A percentile compares a stretch with the other conserved stretches of the same genome.
Evolutionary conservation across 2,113 vertebrate species (phyloP).

Genomic region (Kryptolebias marmoratus): DNA sequence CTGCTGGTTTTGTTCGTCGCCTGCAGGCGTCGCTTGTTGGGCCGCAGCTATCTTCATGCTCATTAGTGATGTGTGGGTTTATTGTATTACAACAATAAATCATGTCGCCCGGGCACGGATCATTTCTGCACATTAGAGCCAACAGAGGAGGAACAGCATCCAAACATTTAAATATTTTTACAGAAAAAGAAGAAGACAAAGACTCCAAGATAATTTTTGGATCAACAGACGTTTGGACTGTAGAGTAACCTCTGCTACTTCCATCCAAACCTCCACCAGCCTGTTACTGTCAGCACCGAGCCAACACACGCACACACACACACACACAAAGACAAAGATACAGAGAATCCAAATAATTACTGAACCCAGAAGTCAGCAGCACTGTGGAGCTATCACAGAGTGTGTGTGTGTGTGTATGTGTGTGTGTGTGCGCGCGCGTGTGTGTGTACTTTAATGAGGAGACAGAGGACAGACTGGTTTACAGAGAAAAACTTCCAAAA

Average conservation of each 20-base stretch:
- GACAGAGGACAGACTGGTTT: slow-evolving; percentile 69
- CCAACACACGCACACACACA: slow-evolving; percentile 13
- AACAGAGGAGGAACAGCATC: not conserved
- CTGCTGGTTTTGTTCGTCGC: not conserved
- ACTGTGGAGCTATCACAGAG: slow-evolving; percentile 32
- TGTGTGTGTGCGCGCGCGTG: slow-evolving; percentile 33
- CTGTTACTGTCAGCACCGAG: slow-evolving; percentile 32
- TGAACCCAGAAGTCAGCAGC: slow-evolving; percentile 58
- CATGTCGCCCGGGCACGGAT: not conserved
- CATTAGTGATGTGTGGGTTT: slow-evolving; percentile 3
- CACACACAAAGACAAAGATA: not conserved
- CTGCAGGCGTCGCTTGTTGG: not conserved
- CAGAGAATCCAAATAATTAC: slow-evolving; percentile 64
- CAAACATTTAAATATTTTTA: not conserved
- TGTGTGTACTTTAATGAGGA: slow-evolving; percentile 63
- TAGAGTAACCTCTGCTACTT: slow-evolving; percentile 17
- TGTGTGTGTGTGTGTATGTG: slow-evolving; percentile 29
- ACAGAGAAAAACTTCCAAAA: slow-evolving; percentile 71
- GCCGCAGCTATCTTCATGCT: not conserved
- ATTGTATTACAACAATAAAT: slow-evolving; percentile 2
- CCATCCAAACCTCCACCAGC: slow-evolving; percentile 29
- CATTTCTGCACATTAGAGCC: not conserved
- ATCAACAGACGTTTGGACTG: slow-evolving; percentile 4
- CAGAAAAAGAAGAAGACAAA: not conserved
- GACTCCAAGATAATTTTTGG: not conserved